These are phyloP conservation scores for Aphaenogaster floridana DNA, from an alignment of 1,140 invertebrate genomes.

Conservation along the genomic window DNA sequence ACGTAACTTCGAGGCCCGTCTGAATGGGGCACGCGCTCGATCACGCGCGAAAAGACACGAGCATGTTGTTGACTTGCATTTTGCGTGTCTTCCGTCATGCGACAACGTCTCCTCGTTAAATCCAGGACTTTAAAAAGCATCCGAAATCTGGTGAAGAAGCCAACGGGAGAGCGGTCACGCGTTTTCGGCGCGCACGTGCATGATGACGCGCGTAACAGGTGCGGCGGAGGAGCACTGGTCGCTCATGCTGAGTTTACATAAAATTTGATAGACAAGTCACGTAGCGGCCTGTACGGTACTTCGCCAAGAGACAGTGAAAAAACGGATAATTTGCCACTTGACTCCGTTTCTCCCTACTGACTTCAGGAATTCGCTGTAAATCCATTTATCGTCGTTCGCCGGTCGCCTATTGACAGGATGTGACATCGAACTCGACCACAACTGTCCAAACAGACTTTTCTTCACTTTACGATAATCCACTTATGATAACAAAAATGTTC, in stretches of 20 bases:
- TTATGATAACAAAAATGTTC: conserved; percentile 20
- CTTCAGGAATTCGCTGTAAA: not conserved
- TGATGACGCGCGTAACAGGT: conserved; percentile 37
- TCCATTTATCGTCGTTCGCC: not conserved
- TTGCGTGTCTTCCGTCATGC: not conserved
- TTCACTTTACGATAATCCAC: not conserved
- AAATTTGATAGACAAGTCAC: conserved; percentile 15
- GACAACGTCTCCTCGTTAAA: not conserved
- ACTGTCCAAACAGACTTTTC: conserved; percentile 6
- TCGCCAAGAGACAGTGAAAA: not conserved
- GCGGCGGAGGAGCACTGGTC: not conserved
- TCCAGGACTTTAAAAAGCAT: not conserved
- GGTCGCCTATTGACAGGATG: not conserved
- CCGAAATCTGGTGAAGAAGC: not conserved
- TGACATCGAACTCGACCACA: not conserved
- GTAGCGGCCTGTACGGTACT: not conserved
- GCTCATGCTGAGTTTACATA: not conserved
- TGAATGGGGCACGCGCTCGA: conserved; percentile 62
- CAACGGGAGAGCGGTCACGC: not conserved
- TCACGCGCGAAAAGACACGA: not conserved
- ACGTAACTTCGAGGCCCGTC: conserved; percentile 50
- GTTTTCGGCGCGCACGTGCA: not conserved
- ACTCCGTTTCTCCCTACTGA: not conserved
- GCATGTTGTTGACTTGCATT: not conserved
- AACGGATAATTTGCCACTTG: not conserved